These are phyloP conservation scores for Cottoperca gobio DNA, from an alignment of 2,797 vertebrate species.

Conservation along the genomic window DNA sequence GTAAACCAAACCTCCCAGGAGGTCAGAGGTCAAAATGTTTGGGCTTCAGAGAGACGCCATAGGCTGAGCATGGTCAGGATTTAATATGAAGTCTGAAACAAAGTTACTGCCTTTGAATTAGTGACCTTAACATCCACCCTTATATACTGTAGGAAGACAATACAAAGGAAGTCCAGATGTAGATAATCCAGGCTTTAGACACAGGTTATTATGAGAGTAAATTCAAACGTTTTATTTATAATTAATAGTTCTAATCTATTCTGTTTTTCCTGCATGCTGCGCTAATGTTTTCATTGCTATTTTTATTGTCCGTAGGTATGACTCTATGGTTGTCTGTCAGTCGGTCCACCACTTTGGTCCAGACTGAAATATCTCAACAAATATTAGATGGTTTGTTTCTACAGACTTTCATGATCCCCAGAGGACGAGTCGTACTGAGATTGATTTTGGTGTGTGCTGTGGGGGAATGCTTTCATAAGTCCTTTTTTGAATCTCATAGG, in stretches of 20 bases:
- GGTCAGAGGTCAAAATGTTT: conserved; percentile 83
- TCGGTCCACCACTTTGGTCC: neutral
- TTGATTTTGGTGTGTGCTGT: neutral
- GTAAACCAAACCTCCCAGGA: conserved; percentile 76
- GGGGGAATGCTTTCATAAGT: neutral
- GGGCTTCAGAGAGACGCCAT: conserved; percentile 81
- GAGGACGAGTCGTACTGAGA: neutral
- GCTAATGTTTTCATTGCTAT: neutral
- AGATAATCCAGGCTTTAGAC: conserved; percentile 11
- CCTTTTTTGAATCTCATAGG: neutral
- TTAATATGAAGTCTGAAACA: conserved; percentile 75
- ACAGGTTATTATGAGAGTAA: conserved; percentile 9
- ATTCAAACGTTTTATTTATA: neutral
- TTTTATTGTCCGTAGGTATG: neutral
- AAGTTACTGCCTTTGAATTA: conserved; percentile 68
- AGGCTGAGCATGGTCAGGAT: conserved; percentile 65
- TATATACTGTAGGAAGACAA: conserved; percentile 18
- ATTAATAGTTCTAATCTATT: neutral
- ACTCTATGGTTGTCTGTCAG: neutral
- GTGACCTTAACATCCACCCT: conserved; percentile 51
- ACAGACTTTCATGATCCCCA: neutral
- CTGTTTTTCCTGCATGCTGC: neutral
- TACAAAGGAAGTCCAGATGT: conserved; percentile 32
- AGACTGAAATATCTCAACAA: neutral
- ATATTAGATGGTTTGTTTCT: neutral